Evolutionary conservation across 1,140 invertebrate genomes (phyloP), one percentile per base, ranked within the genome.

Genomic region (Drusus annulatus): DNA sequence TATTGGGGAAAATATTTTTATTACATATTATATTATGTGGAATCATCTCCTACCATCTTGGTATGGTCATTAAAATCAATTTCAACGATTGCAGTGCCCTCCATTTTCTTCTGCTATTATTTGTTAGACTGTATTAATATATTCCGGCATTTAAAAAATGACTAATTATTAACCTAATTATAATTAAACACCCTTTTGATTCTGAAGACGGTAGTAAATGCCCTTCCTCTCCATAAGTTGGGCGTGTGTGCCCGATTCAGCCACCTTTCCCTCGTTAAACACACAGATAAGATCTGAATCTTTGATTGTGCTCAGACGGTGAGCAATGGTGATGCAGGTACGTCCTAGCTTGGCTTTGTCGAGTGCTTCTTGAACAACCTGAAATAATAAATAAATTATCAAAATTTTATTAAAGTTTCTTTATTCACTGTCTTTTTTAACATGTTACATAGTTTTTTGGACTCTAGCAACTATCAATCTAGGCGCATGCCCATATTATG

Each of bases 251-350:
- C 95, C 95, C 81, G 89, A 88, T 85, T 96, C 95, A 10, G 91
- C 91, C 7, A 96, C 91, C 8, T 90, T 85, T 1, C 95, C 95
- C 50, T 91, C 90, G 84, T 94, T 90, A 7, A 96, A 91, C 7
- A 95, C 94, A 80, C 89, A 91, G 15, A 92, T 92, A 13, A 91
- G 83, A 84, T 92, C 91, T 0, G 91, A 90, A 84, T 91, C 91
- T 84, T 94, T 89, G 78, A 96, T 94, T 7, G 95, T 96, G 21
- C 93, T 92, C 25, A 96, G 86, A 0, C 92, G 88, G 85, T 96
- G 94, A n/a, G 94, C 95, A 68, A 96, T 93, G 1, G 94, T 92
- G 21, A 96, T 91, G 58, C 94, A 95, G 0, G 95, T 96, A 69
- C 95, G 88, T 0, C 94, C 94, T 79, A 90, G 86, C 68, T 92